These are phyloP conservation scores for Syngnathoides biaculeatus DNA, from an alignment of 2,113 vertebrate genomes.

Conservation along the genomic window DNA sequence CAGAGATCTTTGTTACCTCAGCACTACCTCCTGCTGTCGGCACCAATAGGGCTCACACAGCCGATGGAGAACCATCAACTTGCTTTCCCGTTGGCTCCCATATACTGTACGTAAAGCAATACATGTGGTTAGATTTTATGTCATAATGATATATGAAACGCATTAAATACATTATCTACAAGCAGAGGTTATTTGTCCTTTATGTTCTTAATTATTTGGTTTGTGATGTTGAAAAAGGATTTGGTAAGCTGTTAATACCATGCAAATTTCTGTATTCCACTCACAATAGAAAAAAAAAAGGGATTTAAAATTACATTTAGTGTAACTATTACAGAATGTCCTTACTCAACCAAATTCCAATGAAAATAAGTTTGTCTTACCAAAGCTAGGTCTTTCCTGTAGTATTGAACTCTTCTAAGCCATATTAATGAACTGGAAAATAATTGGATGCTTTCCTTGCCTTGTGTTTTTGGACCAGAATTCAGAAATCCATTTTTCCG, in stretches of 20 bases:
- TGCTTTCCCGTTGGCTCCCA: constrained; percentile 32
- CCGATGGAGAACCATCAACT: constrained; percentile 51
- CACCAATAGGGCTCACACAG: constrained; percentile 27
- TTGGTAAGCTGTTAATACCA: not conserved
- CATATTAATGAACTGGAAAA: not conserved
- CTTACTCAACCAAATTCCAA: not conserved
- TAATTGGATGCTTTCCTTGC: not conserved
- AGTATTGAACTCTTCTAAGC: not conserved
- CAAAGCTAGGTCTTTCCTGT: not conserved
- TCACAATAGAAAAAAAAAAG: not conserved
- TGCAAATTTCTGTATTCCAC: not conserved
- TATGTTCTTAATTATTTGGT: not conserved
- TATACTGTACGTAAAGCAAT: constrained; percentile 30
- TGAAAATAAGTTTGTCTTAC: not conserved
- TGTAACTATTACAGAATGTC: not conserved
- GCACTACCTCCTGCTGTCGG: constrained; percentile 33
- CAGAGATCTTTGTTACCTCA: constrained; percentile 22
- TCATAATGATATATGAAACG: constrained; percentile 14
- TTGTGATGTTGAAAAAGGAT: not conserved
- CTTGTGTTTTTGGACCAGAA: not conserved
- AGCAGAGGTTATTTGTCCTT: not conserved
- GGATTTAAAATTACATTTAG: not conserved
- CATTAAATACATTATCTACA: not conserved
- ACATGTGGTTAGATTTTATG: constrained; percentile 32
- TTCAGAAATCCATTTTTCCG: not conserved